Base-by-base conservation (phyloP, 1,140 invertebrate species). In the Zaprionus tsacasi region DNA sequence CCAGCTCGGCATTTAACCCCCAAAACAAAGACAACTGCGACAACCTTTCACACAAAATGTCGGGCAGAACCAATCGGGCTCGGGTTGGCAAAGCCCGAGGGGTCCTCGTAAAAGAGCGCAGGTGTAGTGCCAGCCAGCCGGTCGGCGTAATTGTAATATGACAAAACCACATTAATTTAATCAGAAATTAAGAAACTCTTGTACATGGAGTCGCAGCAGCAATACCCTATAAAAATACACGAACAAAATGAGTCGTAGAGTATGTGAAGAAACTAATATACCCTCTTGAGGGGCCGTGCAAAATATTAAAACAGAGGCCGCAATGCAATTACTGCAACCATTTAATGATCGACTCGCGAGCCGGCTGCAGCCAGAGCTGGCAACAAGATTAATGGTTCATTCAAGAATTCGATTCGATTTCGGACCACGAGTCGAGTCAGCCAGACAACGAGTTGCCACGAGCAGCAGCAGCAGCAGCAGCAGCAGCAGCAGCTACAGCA, bases 351-450 rank as follows among this genome's bases (percentile, higher is more conserved):
- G 55, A 63, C 58, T 72, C 40, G 36, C 33, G 30, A 61, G 76
- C 66, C 58, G 58, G 52, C 66, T 74, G 66, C 58, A 61, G 52
- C 40, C 67, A 40, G 56, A 85, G 85, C 85, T 83, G 81, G 85
- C 80, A 81, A 80, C 78, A 89, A 89, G 85, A 89, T 89, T 89
- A 89, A 89, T 89, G 85, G 81, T 81, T 85, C 85, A 89, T 89
- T 89, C 85, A 89, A 89, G 81, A 89, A 89, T 89, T 89, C 75
- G 85, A 89, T 89, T 89, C 78, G 85, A 89, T 85, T 89, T 89
- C 71, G 78, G 70, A 61, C 63, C 61, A 30, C 27, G 27, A 30
- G 25, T n/a, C 25, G 25, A 71, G 61, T 40, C 30, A 6, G 33
- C 55, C 56, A 73, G 70, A 71, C 61, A 72, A 67, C 64, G 54